A percentile compares a stretch with the other conserved stretches of the same genome.
Evolutionary conservation across 1,140 invertebrate species (phyloP).

Genomic region (Trichonephila clavipes): DNA sequence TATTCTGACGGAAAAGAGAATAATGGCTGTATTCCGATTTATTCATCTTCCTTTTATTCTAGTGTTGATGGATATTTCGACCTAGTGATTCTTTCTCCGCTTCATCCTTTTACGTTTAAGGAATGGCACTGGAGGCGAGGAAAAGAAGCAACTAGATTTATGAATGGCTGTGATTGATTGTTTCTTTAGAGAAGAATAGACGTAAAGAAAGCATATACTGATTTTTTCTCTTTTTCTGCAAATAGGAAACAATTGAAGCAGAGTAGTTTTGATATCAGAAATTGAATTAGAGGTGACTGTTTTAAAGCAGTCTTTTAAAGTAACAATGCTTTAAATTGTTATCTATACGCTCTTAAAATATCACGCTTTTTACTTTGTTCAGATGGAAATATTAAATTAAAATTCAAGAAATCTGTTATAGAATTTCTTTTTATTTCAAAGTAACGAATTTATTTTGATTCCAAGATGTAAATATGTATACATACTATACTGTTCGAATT

Average conservation of each 20-base stretch:
- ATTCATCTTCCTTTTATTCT: slow-evolving; percentile 22
- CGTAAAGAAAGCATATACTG: slow-evolving; percentile 17
- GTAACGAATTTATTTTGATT: too few relatives aligned
- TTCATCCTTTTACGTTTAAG: slow-evolving; percentile 2
- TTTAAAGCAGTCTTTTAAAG: too few relatives aligned
- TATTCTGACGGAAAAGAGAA: neutral
- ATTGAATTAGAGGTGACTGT: too few relatives aligned
- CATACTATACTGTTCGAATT: too few relatives aligned
- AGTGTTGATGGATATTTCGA: slow-evolving; percentile 41
- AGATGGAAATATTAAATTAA: too few relatives aligned
- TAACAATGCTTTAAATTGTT: too few relatives aligned
- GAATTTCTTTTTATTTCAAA: too few relatives aligned
- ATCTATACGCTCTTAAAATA: too few relatives aligned
- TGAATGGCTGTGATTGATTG: slow-evolving; percentile 24
- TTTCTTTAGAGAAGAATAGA: neutral
- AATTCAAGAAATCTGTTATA: too few relatives aligned
- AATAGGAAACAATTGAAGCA: neutral
- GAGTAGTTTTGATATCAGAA: too few relatives aligned
- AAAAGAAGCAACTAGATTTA: slow-evolving; percentile 7
- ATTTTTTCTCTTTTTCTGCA: neutral
- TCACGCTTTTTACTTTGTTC: too few relatives aligned
- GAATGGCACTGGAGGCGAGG: neutral
- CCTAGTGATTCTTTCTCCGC: neutral
- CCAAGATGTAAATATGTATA: too few relatives aligned
- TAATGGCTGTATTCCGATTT: neutral